These are phyloP conservation scores for Cydia fagiglandana DNA, from an alignment of 1,140 invertebrate genomes.

Conservation along the genomic window DNA sequence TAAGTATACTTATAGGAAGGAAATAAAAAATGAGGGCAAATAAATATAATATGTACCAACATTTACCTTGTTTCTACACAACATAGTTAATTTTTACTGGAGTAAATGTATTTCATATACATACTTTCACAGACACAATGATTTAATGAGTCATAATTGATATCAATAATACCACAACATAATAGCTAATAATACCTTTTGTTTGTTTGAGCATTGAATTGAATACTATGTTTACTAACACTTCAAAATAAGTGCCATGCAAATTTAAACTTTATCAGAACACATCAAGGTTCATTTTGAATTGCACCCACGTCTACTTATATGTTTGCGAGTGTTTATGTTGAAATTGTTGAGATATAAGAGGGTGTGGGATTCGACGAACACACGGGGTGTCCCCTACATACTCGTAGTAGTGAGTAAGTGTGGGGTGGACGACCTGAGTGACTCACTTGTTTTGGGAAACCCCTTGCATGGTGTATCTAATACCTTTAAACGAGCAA, in stretches of 20 bases:
- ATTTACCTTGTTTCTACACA: no score
- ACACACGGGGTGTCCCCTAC: constrained; percentile 1
- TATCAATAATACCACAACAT: background rate
- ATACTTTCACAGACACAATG: background rate
- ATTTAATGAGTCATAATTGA: background rate
- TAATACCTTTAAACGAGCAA: no score
- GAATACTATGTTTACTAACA: background rate
- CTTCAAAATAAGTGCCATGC: background rate
- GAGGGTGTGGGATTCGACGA: background rate
- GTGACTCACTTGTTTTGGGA: background rate
- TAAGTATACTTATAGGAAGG: no score
- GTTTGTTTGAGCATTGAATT: background rate
- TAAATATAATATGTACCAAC: no score
- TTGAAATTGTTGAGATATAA: no score
- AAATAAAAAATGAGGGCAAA: no score
- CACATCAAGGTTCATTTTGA: background rate
- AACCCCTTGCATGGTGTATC: no score
- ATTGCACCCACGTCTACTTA: background rate
- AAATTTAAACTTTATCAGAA: background rate
- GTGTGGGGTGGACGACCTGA: background rate
- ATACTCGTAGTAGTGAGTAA: background rate
- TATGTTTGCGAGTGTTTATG: background rate
- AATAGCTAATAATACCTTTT: constrained; percentile 12
- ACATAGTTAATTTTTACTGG: no score
- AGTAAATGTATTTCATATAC: no score